phyloP scores from a whole-genome alignment of 2,113 vertebrate species.

The Agelaius phoeniceus region DNA sequence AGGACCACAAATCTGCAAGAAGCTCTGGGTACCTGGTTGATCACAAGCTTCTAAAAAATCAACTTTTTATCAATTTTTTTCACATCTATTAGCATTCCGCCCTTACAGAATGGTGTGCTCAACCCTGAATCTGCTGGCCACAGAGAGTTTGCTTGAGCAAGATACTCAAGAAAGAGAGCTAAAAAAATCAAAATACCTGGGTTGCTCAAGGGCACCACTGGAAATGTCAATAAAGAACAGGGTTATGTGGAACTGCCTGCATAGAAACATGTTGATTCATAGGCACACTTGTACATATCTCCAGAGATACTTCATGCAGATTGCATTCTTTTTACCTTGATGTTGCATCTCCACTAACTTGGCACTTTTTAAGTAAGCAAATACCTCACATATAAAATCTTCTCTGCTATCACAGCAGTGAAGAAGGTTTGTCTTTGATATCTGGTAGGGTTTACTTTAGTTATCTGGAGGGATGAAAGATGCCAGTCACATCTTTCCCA shows the following conservation, averaged over 20 bases:
- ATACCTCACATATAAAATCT: neutral
- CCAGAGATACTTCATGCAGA: neutral
- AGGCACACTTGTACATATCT: neutral
- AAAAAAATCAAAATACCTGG: constrained; percentile 7
- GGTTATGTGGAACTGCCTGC: neutral
- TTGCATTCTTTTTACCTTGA: neutral
- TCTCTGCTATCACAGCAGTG: neutral
- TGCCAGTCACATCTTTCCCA: neutral
- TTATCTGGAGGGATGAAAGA: neutral
- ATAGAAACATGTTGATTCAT: neutral
- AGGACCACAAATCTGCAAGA: neutral
- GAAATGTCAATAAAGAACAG: neutral
- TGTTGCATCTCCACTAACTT: neutral
- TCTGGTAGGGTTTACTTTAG: neutral
- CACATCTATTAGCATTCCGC: neutral
- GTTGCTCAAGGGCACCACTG: neutral
- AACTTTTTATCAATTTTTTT: neutral
- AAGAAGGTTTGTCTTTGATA: neutral
- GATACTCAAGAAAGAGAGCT: neutral
- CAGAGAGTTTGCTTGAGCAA: neutral
- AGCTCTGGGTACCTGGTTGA: neutral
- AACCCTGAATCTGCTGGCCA: neutral
- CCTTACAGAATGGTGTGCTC: neutral
- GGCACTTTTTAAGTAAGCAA: neutral
- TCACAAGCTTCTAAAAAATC: neutral